Evolutionary conservation across 2,888 invertebrate species (phyloP), one percentile per base, ranked within the genome.

Genomic region (Xestobium rufovillosum): DNA sequence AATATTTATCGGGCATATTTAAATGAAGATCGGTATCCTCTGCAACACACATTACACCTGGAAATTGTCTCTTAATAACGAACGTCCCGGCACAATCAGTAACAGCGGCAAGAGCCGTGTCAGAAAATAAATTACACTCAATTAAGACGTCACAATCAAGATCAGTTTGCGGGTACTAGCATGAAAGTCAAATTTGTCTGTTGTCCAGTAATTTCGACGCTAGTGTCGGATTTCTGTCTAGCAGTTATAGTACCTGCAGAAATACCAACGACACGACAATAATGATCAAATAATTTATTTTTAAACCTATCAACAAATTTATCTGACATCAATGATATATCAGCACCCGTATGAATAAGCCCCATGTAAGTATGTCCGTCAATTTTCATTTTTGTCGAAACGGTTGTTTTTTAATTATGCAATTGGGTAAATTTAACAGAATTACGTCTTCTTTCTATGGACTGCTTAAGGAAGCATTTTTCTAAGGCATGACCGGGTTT

Each of bases 301-400:
- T 12, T 13, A 32, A 42, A 42, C 11, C 12, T 35, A 8, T 27
- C 15, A 3, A 11, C 11, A 28, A 25, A 31, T 34, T 36, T 36
- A 3, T 36, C 27, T n/a, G 43, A 36, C 6, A 45, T 45, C 10
- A 45, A 14, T 3, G 38, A 41, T n/a, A 43, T 36, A 28, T 45
- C 45, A 8, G 35, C 41, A 2, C 43, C 43, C 3, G 43, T 41
- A 15, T 41, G 41, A 26, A 43, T 26, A 12, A 43, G 11, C 10
- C 38, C 38, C 15, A 14, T 37, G 14, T 25, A 35, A 6, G 4
- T 26, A 2, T 14, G 3, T 8, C n/a, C n/a, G 14, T 37, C 33
- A 10, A 38, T 17, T 32, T 16, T 15, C 4, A 31, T 12, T 19
- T 8, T 3, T 8, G 9, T 3, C 11, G 23, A 23, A 15, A 15